Percentiles rank a stretch among this genome's conserved stretches.
phyloP scores from a whole-genome alignment of 2,113 vertebrate species.

The Ciconia stormi region DNA sequence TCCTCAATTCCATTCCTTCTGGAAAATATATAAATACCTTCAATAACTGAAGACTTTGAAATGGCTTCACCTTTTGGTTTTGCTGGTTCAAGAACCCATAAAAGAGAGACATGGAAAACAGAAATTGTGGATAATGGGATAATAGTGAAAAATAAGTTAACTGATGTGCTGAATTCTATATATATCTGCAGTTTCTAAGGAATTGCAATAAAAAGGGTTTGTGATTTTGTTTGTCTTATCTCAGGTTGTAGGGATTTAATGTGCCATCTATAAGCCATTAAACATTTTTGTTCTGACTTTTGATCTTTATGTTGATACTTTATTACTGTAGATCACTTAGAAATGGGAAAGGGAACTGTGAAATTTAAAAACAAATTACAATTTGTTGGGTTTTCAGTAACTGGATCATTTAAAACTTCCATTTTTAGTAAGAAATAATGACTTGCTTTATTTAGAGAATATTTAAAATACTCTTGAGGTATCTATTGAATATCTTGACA shows the following conservation, averaged over 20 bases:
- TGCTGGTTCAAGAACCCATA: background rate
- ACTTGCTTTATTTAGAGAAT: conserved; percentile 43
- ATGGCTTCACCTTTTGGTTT: background rate
- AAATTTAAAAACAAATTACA: background rate
- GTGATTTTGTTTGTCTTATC: background rate
- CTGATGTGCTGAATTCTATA: background rate
- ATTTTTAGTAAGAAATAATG: conserved; percentile 42
- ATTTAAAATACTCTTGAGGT: conserved; percentile 10
- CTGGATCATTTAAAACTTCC: background rate
- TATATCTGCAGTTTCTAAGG: background rate
- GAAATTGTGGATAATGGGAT: background rate
- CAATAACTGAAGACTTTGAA: background rate
- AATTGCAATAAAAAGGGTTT: background rate
- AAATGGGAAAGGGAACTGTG: background rate
- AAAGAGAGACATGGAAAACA: background rate
- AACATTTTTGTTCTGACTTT: background rate
- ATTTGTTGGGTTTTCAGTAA: conserved; percentile 4
- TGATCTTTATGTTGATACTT: background rate
- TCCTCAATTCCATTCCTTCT: background rate
- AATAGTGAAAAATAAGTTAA: background rate
- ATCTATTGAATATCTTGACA: background rate
- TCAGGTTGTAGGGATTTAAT: background rate
- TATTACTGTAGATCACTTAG: background rate
- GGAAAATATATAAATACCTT: background rate
- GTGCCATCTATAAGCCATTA: fast-evolving